Evolutionary conservation across 1,140 invertebrate genomes (phyloP), one percentile per base, ranked within the genome.

Genomic region (Cydia splendana): DNA sequence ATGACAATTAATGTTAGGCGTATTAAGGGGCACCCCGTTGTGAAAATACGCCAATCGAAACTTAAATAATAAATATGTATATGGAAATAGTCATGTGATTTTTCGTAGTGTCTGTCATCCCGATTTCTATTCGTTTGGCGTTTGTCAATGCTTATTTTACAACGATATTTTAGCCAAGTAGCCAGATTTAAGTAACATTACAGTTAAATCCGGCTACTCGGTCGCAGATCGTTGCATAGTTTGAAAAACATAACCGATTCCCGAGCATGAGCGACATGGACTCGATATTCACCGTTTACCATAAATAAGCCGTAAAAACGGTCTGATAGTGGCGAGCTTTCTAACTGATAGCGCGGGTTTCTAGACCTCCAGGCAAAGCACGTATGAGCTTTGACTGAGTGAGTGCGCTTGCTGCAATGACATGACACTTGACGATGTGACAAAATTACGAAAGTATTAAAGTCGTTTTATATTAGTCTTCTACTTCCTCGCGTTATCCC

Each of bases 301-400:
- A 62, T 62, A 62, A 62, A 62, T 62, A 62, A 62, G 57, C 57
- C 57, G 20, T 62, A 62, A 62, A 62, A 62, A 62, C 57, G 57
- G 18, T 62, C 57, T 24, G 57, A 62, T 62, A 62, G 57, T 24
- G 57, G 57, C 57, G 10, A 62, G 57, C 57, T 62, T 62, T 62
- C 57, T 57, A 57, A 5, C 53, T 24, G 57, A 62, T 62, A 62
- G 18, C 10, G 57, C 24, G 9, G 20, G 57, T 62, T 62, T 62
- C 57, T 62, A 20, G n/a, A n/a, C 20, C 20, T 24, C 9, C 18
- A 62, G 57, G 57, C 57, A 10, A 62, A 12, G 9, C 9, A 12
- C 20, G 57, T 24, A 62, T 62, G 20, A 62, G 10, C 57, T 53
- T 53, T 62, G 57, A 24, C 57, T 62, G 7, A 24, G 18, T 24